Evolutionary conservation across 1,140 invertebrate genomes (phyloP), one percentile per base, ranked within the genome.

Genomic region (Formica exsecta): DNA sequence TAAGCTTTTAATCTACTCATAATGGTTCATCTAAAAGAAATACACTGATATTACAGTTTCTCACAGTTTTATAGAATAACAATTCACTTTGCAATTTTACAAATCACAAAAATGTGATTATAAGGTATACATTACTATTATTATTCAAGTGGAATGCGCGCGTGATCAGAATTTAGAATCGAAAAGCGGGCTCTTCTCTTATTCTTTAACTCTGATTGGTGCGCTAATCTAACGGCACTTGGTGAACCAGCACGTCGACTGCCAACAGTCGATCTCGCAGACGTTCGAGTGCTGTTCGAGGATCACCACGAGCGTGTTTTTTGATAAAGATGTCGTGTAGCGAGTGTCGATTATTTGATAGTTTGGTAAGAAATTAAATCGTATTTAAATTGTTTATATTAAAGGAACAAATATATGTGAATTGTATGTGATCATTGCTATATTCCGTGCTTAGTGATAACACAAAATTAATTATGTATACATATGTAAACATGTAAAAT

Each of bases 151-250:
- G 22, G 25, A 36, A 68, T 77, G 85, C 36, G 66, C 70, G 81
- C 87, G 89, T 85, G 89, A 84, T 79, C 64, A 84, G 87, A 91
- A 91, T 90, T 77, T 68, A 61, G 83, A 86, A 84, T 87, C 83
- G 79, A 61, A 83, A 62, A 86, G 70, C 88, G 80, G 90, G 16
- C 16, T 64, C 86, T 91, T 62, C 59, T 83, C 51, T 85, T 51
- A 80, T 89, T 19, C 59, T 66, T n/a, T 76, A 19, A 19, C 48
- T 81, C 73, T 86, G 84, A 93, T 93, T 93, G 92, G 93, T 80
- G 64, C 87, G 79, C 29, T 48, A 44, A 73, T 65, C 62, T 93
- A 93, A 93, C 93, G 93, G 93, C 71, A 93, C 91, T 90, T 91
- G 41, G 89, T 86, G 80, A 85, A 83, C 90, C 62, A 76, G 73